phyloP scores from a whole-genome alignment of 2,797 vertebrate species.

The Phoxinus dragarum region DNA sequence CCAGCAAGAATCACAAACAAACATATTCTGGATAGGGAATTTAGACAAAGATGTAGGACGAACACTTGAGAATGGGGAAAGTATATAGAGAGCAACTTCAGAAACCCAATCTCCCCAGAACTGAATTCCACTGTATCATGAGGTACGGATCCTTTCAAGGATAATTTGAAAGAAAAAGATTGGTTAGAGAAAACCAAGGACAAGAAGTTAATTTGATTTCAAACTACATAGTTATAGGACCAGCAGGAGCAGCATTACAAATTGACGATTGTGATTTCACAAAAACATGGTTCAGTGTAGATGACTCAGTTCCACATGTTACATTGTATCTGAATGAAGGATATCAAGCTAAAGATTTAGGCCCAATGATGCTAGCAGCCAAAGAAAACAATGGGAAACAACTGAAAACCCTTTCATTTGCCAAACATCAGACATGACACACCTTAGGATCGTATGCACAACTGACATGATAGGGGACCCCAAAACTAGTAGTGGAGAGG shows the following conservation, averaged over 20 bases:
- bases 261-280: accelerated
- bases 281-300: accelerated
- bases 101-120: accelerated
- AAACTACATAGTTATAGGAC: no score
- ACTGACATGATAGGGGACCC: background rate
- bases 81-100: accelerated
- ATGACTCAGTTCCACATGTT: accelerated
- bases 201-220: accelerated
- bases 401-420: background rate
- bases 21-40: background rate
- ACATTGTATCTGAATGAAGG: accelerated
- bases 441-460: background rate
- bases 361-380: background rate
- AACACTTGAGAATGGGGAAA: background rate
- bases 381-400: accelerated
- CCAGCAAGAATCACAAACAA: accelerated
- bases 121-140: background rate
- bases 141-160: background rate
- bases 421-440: background rate
- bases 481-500: background rate
- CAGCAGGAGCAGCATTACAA: no score
- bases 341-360: accelerated
- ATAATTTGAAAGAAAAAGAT: accelerated
- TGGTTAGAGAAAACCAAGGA: no score
- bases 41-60: accelerated